These are phyloP conservation scores for Eclectus roratus DNA, from an alignment of 2,113 vertebrate species.

Conservation along the genomic window DNA sequence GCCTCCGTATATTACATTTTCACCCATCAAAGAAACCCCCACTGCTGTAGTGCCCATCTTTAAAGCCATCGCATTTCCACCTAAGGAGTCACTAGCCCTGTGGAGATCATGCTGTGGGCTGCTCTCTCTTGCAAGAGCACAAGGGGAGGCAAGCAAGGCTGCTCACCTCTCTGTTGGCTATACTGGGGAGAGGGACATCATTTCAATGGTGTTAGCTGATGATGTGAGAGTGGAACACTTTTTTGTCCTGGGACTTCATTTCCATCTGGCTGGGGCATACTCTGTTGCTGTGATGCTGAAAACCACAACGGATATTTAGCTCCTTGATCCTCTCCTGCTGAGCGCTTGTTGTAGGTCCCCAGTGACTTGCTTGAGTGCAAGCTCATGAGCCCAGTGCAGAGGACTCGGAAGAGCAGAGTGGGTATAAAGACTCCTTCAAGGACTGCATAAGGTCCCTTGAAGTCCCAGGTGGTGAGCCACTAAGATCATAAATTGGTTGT, in stretches of 20 bases:
- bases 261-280: background rate
- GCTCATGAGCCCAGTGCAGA: background rate
- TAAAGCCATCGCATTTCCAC: background rate
- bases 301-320: background rate
- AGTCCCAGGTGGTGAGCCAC: background rate
- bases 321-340: background rate
- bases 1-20: background rate
- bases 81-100: no score
- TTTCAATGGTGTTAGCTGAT: background rate
- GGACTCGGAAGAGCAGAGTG: background rate
- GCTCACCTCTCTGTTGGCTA: background rate
- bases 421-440: background rate
- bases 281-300: background rate
- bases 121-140: no score
- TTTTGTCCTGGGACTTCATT: background rate
- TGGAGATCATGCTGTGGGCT: background rate
- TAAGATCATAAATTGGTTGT: background rate
- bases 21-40: background rate
- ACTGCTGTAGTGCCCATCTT: background rate
- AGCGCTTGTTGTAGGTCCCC: background rate
- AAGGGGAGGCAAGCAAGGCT: background rate
- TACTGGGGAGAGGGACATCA: background rate
- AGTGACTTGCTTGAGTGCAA: background rate
- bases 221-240: background rate
- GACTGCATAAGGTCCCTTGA: accelerated